A percentile compares a stretch with the other conserved stretches of the same genome.
Conservation (phyloP, 1,140 invertebrate genomes). For the Psix sp. region DNA sequence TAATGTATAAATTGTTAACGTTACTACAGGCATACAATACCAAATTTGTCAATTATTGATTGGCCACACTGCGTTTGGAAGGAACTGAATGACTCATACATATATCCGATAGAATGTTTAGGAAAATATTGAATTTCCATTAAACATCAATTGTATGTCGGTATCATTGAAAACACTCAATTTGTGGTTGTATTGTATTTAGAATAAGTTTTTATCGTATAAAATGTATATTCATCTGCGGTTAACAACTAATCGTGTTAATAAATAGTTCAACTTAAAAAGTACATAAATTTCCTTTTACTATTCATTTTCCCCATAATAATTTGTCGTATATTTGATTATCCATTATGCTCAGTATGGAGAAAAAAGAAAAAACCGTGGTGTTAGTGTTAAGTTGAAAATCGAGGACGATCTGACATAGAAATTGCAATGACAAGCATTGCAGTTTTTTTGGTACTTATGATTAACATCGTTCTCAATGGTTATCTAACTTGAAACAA, state of each 20-base stretch:
- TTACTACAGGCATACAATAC: constrained; percentile 40
- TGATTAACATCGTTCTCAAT: constrained; percentile 21
- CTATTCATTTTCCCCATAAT: neutral
- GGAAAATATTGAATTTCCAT: constrained; percentile 61
- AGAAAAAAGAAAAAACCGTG: constrained; percentile 7
- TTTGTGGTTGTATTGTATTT: constrained; percentile 39
- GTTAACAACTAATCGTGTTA: constrained; percentile 31
- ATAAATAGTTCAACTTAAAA: constrained; percentile 58
- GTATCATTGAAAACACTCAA: constrained; percentile 43
- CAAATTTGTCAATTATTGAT: constrained; percentile 60
- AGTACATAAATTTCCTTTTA: constrained; percentile 31
- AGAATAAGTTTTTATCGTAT: constrained; percentile 49
- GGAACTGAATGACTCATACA: constrained; percentile 53
- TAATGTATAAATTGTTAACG: constrained; percentile 42
- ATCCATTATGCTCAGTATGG: neutral
- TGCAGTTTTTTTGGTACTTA: constrained; percentile 33
- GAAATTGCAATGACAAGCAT: constrained; percentile 25
- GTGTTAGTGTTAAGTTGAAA: too few species aligned
- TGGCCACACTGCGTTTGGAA: constrained; percentile 58
- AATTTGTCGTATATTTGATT: constrained; percentile 1
- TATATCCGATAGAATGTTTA: constrained; percentile 48
- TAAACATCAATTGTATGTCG: constrained; percentile 47
- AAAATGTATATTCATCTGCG: constrained; percentile 47
- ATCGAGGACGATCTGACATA: constrained; percentile 4
- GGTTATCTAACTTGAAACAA: constrained; percentile 22